Base-by-base conservation (phyloP, 2,888 invertebrate species). In the Polyommatus icarus region DNA sequence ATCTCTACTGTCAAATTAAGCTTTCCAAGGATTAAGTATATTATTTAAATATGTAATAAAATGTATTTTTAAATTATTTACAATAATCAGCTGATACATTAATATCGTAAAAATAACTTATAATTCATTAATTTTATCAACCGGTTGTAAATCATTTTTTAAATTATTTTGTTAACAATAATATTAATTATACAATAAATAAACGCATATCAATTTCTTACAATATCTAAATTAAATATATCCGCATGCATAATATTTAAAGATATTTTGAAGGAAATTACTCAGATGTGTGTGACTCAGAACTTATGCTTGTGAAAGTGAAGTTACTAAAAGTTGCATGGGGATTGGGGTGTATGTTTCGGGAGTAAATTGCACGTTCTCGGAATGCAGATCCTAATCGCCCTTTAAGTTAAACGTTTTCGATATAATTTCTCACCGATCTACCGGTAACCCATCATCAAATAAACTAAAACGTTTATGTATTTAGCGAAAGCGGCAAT, bases 381-480 rank as follows among this genome's bases (percentile, higher is more conserved):
- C 83, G 83, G 87, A 90, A 91, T 87, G 83, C 80, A 80, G 80
- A 80, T 82, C 80, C 83, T 86, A 86, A 89, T 88, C 85, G 85
- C 82, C 86, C 85, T 87, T 91, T 88, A 86, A 87, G 87, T 86
- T 91, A 91, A 92, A 88, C 89, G 90, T 83, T 92, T 91, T 89
- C 86, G 84, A 87, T 89, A 89, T 91, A 90, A 93, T 90, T 91
- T 86, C 87, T 87, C 83, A 85, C 86, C 87, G 85, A 85, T 84
- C 85, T 82, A 81, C 84, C 80, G 81, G 81, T 80, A 90, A 90
- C 91, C 91, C 83, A 85, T 91, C 87, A 93, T 93, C 90, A 92
- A 88, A 89, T 89, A 91, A 92, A 92, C 89, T 89, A 88, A 87
- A 87, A 87, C 88, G 90, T 92, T 77, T 92, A 92, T 89, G 88